A percentile compares a stretch with the other conserved stretches of the same genome.
phyloP scores from a whole-genome alignment of 2,888 invertebrate species.

The Drosophila cyrtoloma region DNA sequence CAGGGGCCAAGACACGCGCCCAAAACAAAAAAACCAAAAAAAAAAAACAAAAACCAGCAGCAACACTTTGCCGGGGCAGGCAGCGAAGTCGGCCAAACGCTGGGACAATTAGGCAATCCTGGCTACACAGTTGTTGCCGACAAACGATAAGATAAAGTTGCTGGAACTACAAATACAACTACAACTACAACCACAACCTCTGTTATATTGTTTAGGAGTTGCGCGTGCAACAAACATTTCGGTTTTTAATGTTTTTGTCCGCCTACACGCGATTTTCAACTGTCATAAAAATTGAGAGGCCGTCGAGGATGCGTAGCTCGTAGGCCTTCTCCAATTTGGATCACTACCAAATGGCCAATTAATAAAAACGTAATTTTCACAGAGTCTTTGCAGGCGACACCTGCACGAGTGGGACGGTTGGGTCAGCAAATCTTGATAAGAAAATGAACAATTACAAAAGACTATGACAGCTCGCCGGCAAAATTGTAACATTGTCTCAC shows the following conservation, averaged over 20 bases:
- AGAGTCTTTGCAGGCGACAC: conserved; percentile 58
- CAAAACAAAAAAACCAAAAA: conserved; percentile 5
- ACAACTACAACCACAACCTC: conserved; percentile 12
- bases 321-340: conserved; percentile 16
- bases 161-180: conserved; percentile 22
- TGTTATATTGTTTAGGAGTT: conserved; percentile 24
- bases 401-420: conserved; percentile 53
- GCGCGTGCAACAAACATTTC: conserved; percentile 41
- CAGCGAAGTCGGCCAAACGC: conserved; percentile 37
- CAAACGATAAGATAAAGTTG: conserved; percentile 68
- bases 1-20: conserved; percentile 51
- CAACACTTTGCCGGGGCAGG: conserved; percentile 31
- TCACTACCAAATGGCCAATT: conserved; percentile 63
- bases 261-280: conserved; percentile 66
- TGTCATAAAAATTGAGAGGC: conserved; percentile 59
- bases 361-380: conserved; percentile 73
- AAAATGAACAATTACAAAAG: conserved; percentile 79
- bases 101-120: conserved; percentile 66
- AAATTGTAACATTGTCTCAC: conserved; percentile 82
- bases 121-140: conserved; percentile 63
- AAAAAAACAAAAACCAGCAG: conserved; percentile 1
- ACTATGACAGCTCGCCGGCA: conserved; percentile 56
- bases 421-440: conserved; percentile 77
- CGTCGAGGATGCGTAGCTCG: conserved; percentile 8
- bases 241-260: conserved; percentile 49